Conservation (phyloP, 1,140 invertebrate species). For the Nasonia longicornis region DNA sequence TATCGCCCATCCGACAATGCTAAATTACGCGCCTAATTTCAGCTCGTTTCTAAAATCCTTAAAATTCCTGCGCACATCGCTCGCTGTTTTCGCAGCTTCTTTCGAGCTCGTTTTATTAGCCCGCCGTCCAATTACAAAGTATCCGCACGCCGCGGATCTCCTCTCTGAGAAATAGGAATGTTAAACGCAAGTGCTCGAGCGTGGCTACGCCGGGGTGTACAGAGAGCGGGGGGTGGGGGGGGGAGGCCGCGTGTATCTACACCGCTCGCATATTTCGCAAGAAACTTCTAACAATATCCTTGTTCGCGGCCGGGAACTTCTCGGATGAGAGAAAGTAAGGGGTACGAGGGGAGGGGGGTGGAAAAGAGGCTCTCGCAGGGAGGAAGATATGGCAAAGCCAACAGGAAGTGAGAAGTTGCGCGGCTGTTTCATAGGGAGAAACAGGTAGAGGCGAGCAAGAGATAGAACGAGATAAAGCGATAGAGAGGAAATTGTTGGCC, state of each 20-base stretch:
- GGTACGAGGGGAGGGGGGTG: neutral
- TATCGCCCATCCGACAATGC: neutral
- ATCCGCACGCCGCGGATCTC: neutral
- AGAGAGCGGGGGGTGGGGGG: too few species aligned
- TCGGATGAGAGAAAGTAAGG: slow-evolving; percentile 45
- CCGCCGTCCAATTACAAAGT: slow-evolving; percentile 44
- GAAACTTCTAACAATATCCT: slow-evolving; percentile 51
- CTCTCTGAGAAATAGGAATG: slow-evolving; percentile 40
- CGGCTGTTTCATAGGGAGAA: slow-evolving; percentile 41
- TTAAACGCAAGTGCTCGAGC: slow-evolving; percentile 37
- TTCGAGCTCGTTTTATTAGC: slow-evolving; percentile 16
- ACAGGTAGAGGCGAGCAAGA: slow-evolving; percentile 21
- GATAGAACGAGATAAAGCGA: slow-evolving; percentile 29
- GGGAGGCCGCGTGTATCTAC: slow-evolving; percentile 13
- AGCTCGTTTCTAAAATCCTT: slow-evolving; percentile 7
- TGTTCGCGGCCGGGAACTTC: slow-evolving; percentile 47
- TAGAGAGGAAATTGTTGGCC: slow-evolving; percentile 40
- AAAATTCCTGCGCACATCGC: neutral
- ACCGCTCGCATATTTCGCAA: slow-evolving; percentile 47
- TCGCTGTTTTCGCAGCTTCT: slow-evolving; percentile 12
- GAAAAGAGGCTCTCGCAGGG: neutral
- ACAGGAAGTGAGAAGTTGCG: slow-evolving; percentile 46
- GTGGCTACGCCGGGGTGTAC: neutral
- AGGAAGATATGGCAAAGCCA: neutral
- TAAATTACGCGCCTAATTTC: slow-evolving; percentile 14